These are phyloP conservation scores for Adoxophyes honmai DNA, from an alignment of 1,140 invertebrate species.

Conservation along the genomic window DNA sequence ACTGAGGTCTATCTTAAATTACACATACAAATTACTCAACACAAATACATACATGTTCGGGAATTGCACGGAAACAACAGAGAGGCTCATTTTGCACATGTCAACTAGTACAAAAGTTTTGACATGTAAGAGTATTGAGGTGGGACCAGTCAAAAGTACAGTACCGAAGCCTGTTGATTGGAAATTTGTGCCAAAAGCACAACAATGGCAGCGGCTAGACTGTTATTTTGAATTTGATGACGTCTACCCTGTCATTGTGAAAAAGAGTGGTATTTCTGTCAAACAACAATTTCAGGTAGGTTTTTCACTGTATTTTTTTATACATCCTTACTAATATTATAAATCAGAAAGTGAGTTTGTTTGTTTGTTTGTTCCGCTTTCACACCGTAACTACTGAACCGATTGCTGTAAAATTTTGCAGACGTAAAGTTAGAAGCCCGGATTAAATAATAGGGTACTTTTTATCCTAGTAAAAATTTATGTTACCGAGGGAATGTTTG, in stretches of 20 bases:
- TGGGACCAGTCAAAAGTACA: slow-evolving; percentile 43
- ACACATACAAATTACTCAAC: slow-evolving; percentile 77
- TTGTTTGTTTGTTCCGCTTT: too few relatives aligned
- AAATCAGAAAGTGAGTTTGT: too few relatives aligned
- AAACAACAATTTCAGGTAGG: slow-evolving; percentile 82
- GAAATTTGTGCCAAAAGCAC: slow-evolving; percentile 80
- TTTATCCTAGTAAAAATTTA: too few relatives aligned
- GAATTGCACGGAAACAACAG: slow-evolving; percentile 59
- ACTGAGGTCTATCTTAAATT: slow-evolving; percentile 77
- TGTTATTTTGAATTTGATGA: slow-evolving; percentile 84
- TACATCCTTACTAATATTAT: too few relatives aligned
- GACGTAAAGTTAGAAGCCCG: too few relatives aligned
- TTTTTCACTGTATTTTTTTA: background rate
- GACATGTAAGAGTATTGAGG: slow-evolving; percentile 72
- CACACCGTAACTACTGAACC: too few relatives aligned
- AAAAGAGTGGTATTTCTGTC: slow-evolving; percentile 78
- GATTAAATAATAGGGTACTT: too few relatives aligned
- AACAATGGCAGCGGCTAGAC: slow-evolving; percentile 84
- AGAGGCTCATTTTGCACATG: slow-evolving; percentile 76
- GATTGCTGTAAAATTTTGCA: too few relatives aligned
- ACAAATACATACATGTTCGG: slow-evolving; percentile 79
- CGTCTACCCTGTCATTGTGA: slow-evolving; percentile 79
- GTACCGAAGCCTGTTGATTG: slow-evolving; percentile 79
- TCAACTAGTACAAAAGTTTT: slow-evolving; percentile 69
- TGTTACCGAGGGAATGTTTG: too few relatives aligned